Evolutionary conservation across 2,797 vertebrate genomes (phyloP).

Genomic region (Poeciliopsis presidionis): DNA sequence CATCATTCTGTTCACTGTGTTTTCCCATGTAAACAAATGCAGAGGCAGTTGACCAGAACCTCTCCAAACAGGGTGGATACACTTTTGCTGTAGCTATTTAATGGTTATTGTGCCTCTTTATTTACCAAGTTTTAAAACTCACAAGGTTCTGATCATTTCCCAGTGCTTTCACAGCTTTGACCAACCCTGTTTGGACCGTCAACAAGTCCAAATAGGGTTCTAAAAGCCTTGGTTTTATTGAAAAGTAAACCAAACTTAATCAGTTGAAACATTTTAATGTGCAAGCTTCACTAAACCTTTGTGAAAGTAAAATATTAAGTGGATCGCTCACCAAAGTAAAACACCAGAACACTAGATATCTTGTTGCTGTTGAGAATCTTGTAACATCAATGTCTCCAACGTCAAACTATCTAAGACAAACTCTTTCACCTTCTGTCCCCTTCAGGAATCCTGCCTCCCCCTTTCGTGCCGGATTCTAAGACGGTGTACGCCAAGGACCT

Average conservation of each 20-base stretch:
- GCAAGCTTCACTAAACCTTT: background rate
- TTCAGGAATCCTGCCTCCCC: slow-evolving; percentile 84
- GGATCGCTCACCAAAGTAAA: background rate
- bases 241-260: background rate
- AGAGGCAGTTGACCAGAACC: background rate
- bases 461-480: slow-evolving; percentile 86
- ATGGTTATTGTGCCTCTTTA: background rate
- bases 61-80: background rate
- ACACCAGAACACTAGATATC: background rate
- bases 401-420: background rate
- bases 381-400: too few species aligned
- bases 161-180: background rate
- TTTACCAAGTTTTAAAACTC: background rate
- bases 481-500: slow-evolving; percentile 89
- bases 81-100: background rate
- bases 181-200: background rate
- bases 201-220: background rate
- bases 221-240: background rate
- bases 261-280: background rate
- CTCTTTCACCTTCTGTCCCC: slow-evolving; percentile 14
- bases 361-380: background rate
- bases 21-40: background rate
- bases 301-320: background rate
- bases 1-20: background rate
- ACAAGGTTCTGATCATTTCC: background rate